Base-by-base conservation (phyloP, 1,140 invertebrate genomes). In the Drosophila auraria region DNA sequence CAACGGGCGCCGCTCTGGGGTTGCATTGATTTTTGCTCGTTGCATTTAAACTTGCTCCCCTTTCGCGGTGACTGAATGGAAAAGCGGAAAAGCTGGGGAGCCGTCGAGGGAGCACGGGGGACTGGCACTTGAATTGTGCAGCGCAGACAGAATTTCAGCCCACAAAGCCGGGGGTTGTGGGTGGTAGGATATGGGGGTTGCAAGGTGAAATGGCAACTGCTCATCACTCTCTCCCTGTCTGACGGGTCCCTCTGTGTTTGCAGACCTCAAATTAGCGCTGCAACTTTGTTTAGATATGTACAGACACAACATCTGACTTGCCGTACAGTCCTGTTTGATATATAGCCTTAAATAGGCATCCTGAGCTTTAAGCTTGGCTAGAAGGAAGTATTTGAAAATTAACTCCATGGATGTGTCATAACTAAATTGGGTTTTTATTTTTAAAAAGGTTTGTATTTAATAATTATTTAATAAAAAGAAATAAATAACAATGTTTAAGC, bases 11-110 rank as follows among this genome's bases (percentile, higher is more conserved):
- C 76, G 75, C 77, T 87, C 71, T 83, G 83, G 83, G 83, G 83
- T 80, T 89, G 84, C 87, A 91, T 91, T 91, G 87, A 91, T 87
- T 91, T 91, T 87, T 87, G 84, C 87, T 87, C 81, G 78, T 72
- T 91, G 87, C 87, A 91, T 91, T 91, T 91, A 91, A 91, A 91
- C 87, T 91, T 91, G 87, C 87, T 91, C 83, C 87, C 89, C 87
- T 78, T 91, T 91, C 68, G 50, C 63, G 27, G 15, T n/a, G 49
- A 64, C 56, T 60, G 49, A 38, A 25, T 49, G 23, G 20, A 9
- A 17, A 17, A 27, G 51, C 2, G 42, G 20, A 9, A 17, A 17
- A 27, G 47, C 2, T 30, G n/a, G 14, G 27, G 47, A 23, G 54
- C 33, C 54, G 54, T 20, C 54, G 2, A 56, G 42, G 40, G 20